These are phyloP conservation scores for Tetraodon nigroviridis DNA, from an alignment of 2,113 vertebrate genomes.

Conservation along the genomic window DNA sequence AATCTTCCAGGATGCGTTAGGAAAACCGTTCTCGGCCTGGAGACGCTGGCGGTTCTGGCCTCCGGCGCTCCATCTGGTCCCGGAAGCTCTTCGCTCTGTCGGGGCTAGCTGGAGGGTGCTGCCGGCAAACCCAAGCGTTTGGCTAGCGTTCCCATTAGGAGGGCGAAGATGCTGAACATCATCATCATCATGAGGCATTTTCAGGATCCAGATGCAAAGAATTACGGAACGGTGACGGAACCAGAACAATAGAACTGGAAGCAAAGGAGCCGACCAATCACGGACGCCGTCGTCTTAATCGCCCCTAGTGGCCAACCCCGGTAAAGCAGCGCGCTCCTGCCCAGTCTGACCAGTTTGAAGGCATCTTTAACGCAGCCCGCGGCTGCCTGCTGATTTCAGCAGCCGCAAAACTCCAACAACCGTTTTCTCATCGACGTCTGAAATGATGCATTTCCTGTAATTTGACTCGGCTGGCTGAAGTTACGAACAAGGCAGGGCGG, in stretches of 20 bases:
- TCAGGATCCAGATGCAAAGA: no score
- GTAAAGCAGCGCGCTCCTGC: no score
- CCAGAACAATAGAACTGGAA: no score
- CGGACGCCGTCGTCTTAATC: no score
- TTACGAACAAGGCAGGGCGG: background rate
- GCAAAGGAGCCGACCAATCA: no score
- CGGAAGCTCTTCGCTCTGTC: constrained; percentile 11
- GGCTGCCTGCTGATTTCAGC: no score
- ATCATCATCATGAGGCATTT: no score
- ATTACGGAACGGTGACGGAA: no score
- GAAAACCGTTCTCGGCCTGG: background rate
- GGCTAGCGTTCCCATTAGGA: background rate
- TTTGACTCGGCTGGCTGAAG: constrained; percentile 8
- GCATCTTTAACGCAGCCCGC: no score
- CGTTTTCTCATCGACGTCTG: constrained; percentile 5
- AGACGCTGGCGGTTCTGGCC: background rate
- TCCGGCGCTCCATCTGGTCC: constrained; percentile 26
- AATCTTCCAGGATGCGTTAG: no score
- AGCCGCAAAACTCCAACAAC: background rate
- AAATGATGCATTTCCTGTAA: constrained; percentile 24
- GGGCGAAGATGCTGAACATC: background rate
- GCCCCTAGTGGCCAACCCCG: no score
- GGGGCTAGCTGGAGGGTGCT: constrained; percentile 29
- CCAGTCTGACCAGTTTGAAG: no score
- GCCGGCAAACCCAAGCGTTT: constrained; percentile 20